These are phyloP conservation scores for Aleiodes alternator DNA, from an alignment of 2,888 invertebrate species.

Conservation along the genomic window DNA sequence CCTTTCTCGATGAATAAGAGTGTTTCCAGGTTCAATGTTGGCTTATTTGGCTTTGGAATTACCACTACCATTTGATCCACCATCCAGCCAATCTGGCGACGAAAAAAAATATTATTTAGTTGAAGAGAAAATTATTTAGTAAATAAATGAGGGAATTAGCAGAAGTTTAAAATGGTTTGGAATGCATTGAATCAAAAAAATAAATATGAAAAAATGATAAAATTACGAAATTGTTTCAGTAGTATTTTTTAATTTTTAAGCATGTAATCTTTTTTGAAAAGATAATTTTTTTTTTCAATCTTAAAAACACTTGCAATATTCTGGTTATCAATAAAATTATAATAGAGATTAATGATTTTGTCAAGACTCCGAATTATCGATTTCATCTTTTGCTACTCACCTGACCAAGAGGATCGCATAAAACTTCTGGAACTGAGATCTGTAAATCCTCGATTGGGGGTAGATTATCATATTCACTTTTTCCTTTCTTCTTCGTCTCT, in stretches of 20 bases:
- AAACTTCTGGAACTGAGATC: slow-evolving; percentile 85
- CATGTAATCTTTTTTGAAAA: no score
- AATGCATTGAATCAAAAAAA: no score
- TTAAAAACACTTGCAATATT: no score
- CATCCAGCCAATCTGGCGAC: slow-evolving; percentile 72
- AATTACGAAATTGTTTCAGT: no score
- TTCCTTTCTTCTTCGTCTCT: slow-evolving; percentile 45
- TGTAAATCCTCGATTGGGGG: slow-evolving; percentile 89
- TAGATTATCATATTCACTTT: slow-evolving; percentile 83
- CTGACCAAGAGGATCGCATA: slow-evolving; percentile 85
- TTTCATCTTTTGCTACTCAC: slow-evolving; percentile 70
- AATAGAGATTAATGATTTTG: slow-evolving; percentile 12
- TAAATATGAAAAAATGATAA: no score
- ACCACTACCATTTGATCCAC: slow-evolving; percentile 82
- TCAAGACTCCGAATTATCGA: no score
- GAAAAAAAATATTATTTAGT: no score
- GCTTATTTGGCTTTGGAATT: slow-evolving; percentile 82
- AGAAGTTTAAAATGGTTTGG: no score
- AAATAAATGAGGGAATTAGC: neutral
- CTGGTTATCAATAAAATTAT: no score
- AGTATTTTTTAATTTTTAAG: no score
- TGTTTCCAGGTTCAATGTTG: slow-evolving; percentile 90
- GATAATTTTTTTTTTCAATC: no score
- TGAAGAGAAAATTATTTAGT: slow-evolving; percentile 62
- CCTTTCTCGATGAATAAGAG: slow-evolving; percentile 90